Evolutionary conservation across 1,140 invertebrate species (phyloP).

Genomic region (Myzus persicae): DNA sequence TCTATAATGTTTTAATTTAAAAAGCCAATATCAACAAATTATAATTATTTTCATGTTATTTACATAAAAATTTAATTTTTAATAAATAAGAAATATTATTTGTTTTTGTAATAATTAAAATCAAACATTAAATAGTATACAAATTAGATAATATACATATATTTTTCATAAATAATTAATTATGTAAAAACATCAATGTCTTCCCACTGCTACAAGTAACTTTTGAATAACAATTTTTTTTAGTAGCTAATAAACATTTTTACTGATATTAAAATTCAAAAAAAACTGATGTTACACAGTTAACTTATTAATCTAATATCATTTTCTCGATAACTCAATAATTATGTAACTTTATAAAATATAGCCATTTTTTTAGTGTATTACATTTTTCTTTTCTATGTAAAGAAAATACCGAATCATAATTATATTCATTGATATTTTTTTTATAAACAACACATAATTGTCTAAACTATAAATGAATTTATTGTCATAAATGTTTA

Average conservation of each 20-base stretch:
- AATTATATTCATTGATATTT: not conserved
- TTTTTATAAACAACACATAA: not conserved
- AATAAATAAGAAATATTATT: not conserved
- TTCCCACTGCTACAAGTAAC: not conserved
- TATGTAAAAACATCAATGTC: not conserved
- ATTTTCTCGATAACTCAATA: not conserved
- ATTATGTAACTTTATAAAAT: too few species aligned
- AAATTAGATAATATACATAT: not conserved
- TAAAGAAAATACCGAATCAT: not conserved
- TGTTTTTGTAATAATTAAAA: not conserved
- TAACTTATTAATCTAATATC: not conserved
- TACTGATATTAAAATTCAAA: too few species aligned
- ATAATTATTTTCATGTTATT: not conserved
- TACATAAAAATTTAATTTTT: not conserved
- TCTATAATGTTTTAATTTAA: not conserved
- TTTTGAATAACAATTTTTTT: not conserved
- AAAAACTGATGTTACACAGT: not conserved
- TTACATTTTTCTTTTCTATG: not conserved
- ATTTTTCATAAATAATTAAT: not conserved
- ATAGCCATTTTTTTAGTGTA: not conserved
- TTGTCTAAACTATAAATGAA: not conserved
- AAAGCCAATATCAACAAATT: not conserved
- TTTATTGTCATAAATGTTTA: not conserved
- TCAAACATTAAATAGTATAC: not conserved
- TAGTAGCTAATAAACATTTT: not conserved